These are phyloP conservation scores for Hypotaenidia okinawae DNA, from an alignment of 2,797 vertebrate species.

Conservation along the genomic window DNA sequence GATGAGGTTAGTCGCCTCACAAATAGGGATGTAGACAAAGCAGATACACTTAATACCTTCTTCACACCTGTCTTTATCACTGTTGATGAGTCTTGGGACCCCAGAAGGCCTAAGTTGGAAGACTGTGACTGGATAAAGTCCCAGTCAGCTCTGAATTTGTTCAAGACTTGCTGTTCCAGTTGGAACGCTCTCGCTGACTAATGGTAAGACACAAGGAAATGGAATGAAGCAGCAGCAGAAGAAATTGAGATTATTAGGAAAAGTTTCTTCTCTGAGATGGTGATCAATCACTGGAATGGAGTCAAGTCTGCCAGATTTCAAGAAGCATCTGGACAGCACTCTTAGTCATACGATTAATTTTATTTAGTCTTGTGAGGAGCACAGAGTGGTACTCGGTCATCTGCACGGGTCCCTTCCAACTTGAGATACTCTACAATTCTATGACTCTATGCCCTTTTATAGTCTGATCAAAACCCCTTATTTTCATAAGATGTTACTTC, in stretches of 20 bases:
- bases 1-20: not conserved
- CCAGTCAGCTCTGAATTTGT: not conserved
- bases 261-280: not conserved
- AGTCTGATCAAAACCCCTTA: fast-evolving
- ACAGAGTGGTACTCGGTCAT: not conserved
- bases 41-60: not conserved
- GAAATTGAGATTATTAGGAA: not conserved
- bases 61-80: not conserved
- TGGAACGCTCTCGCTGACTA: not conserved
- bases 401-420: not conserved
- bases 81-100: fast-evolving
- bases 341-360: not conserved
- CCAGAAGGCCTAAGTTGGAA: not conserved
- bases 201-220: fast-evolving
- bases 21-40: not conserved
- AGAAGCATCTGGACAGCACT: too few relatives aligned
- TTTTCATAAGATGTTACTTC: not conserved
- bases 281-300: not conserved
- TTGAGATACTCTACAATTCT: not conserved
- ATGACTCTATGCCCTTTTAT: not conserved
- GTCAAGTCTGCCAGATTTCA: not conserved
- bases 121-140: fast-evolving
- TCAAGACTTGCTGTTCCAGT: not conserved
- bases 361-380: not conserved
- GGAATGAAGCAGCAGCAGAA: not conserved